phyloP scores from a whole-genome alignment of 2,113 vertebrate genomes.

The Halichoerus grypus region DNA sequence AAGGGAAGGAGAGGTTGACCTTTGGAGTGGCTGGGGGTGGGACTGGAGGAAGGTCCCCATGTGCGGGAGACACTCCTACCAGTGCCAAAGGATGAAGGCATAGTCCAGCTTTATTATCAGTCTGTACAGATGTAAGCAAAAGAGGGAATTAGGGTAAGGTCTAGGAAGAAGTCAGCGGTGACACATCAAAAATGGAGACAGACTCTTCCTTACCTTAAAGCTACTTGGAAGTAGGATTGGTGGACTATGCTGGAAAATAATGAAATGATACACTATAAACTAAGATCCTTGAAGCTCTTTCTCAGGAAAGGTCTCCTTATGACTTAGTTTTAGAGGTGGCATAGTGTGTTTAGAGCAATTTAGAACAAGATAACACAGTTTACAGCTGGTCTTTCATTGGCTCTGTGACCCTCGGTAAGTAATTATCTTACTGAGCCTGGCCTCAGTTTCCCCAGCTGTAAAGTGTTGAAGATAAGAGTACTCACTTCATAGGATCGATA shows the following conservation, averaged over 20 bases:
- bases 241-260: background rate
- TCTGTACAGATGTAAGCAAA: background rate
- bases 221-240: background rate
- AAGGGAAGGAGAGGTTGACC: background rate
- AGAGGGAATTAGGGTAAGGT: background rate
- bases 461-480: background rate
- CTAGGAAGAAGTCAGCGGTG: background rate
- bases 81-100: background rate
- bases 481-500: background rate
- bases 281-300: background rate
- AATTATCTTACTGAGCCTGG: background rate
- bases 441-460: background rate
- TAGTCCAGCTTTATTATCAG: accelerated
- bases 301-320: background rate
- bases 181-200: background rate
- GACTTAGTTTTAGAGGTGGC: background rate
- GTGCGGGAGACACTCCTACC: too few relatives aligned
- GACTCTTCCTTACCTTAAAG: background rate
- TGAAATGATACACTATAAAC: background rate
- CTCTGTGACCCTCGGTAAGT: background rate
- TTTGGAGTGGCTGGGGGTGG: background rate
- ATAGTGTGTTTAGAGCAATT: background rate
- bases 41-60: background rate
- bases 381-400: background rate
- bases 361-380: background rate